These are phyloP conservation scores for Gonioctena quinquepunctata DNA, from an alignment of 1,140 invertebrate genomes.

Conservation along the genomic window DNA sequence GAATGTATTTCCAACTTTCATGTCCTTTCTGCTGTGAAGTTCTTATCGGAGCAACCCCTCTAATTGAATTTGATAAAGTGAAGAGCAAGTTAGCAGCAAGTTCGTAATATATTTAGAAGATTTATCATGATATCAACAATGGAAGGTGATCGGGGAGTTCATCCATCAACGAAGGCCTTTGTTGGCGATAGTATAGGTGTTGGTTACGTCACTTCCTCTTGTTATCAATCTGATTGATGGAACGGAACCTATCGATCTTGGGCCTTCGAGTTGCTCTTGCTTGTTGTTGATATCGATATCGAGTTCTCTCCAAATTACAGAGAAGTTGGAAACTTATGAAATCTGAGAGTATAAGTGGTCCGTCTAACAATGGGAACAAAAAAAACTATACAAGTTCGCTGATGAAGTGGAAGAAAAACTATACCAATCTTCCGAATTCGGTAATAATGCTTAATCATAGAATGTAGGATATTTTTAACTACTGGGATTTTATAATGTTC, in stretches of 20 bases:
- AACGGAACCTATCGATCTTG: conserved; percentile 40
- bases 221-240: conserved; percentile 50
- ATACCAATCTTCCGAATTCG: too few species aligned
- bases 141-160: conserved; percentile 36
- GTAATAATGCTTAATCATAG: too few species aligned
- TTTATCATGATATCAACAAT: conserved; percentile 48
- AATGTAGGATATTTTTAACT: too few species aligned
- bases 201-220: conserved; percentile 46
- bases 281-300: background rate
- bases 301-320: too few species aligned
- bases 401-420: too few species aligned
- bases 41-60: background rate
- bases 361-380: too few species aligned
- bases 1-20: too few species aligned
- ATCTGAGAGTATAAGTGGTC: too few species aligned
- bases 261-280: background rate
- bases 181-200: conserved; percentile 38
- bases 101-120: conserved; percentile 23
- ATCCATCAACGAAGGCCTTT: conserved; percentile 47
- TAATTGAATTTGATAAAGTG: background rate
- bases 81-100: background rate
- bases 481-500: too few species aligned
- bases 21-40: too few species aligned
- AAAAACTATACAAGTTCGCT: too few species aligned
- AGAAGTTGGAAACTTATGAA: background rate